Conservation (phyloP, 1,140 invertebrate genomes). For the Atta colombica region DNA sequence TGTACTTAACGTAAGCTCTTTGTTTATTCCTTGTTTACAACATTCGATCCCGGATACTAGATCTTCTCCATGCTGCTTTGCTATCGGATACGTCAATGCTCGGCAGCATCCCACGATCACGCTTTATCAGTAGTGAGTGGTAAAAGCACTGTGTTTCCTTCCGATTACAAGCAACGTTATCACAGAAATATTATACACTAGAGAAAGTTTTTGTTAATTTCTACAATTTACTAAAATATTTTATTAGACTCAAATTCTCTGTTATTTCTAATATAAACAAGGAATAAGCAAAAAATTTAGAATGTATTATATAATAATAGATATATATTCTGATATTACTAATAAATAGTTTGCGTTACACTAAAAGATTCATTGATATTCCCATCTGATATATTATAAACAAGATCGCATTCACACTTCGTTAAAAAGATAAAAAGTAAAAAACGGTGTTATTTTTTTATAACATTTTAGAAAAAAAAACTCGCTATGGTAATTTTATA, state of each 20-base stretch:
- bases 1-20: constrained; percentile 3
- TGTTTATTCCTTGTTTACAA: constrained; percentile 26
- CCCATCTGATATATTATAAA: too few species aligned
- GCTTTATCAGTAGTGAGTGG: constrained; percentile 62
- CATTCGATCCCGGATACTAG: background rate
- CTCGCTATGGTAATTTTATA: too few species aligned
- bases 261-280: background rate
- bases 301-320: too few species aligned
- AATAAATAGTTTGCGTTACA: too few species aligned
- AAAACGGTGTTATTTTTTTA: background rate
- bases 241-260: background rate
- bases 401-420: background rate
- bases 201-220: constrained; percentile 12
- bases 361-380: too few species aligned
- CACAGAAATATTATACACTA: constrained; percentile 15
- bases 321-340: too few species aligned
- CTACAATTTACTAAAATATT: background rate
- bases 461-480: background rate
- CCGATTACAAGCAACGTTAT: constrained; percentile 67
- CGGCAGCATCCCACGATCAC: constrained; percentile 74
- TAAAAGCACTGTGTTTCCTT: constrained; percentile 68
- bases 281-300: too few species aligned
- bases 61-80: constrained; percentile 22
- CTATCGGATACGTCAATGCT: constrained; percentile 76
- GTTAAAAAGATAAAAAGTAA: background rate